Evolutionary conservation across 2,888 invertebrate species (phyloP).

Genomic region (Clepsis dumicolana): DNA sequence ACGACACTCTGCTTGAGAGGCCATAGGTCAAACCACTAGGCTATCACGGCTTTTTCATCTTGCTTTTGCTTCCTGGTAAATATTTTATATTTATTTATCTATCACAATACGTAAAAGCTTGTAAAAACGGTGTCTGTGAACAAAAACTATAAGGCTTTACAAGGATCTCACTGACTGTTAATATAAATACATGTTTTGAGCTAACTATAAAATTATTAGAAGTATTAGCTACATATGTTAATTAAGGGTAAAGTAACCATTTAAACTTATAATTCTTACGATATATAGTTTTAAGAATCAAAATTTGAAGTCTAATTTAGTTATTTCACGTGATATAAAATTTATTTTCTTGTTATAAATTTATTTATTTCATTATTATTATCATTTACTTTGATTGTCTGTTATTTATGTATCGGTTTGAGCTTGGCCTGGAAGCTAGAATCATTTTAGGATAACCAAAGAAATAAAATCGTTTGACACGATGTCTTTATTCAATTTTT

Average conservation of each 20-base stretch:
- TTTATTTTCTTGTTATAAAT: conserved; percentile 24
- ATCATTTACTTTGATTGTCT: conserved; percentile 22
- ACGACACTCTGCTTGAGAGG: no score
- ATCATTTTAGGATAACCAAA: conserved; percentile 67
- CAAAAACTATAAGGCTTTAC: neutral
- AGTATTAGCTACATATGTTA: conserved; percentile 6
- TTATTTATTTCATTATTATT: conserved; percentile 14
- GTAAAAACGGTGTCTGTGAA: neutral
- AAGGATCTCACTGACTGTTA: neutral
- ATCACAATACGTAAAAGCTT: neutral
- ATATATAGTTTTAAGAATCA: conserved; percentile 15
- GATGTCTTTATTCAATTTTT: conserved; percentile 46
- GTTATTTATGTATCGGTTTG: conserved; percentile 30
- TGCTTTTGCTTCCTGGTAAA: no score
- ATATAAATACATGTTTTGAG: neutral
- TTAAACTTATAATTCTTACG: conserved; percentile 12
- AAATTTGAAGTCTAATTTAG: conserved; percentile 13
- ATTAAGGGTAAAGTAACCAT: conserved; percentile 11
- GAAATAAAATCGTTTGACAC: conserved; percentile 72
- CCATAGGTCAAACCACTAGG: no score
- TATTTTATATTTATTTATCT: neutral
- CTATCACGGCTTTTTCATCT: no score
- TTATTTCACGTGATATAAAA: conserved; percentile 34
- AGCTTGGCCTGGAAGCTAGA: conserved; percentile 44
- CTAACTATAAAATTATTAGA: neutral